A percentile compares a stretch with the other conserved stretches of the same genome.
These are phyloP conservation scores for Drosophila trapezifrons DNA, from an alignment of 1,140 invertebrate genomes.

Conservation along the genomic window DNA sequence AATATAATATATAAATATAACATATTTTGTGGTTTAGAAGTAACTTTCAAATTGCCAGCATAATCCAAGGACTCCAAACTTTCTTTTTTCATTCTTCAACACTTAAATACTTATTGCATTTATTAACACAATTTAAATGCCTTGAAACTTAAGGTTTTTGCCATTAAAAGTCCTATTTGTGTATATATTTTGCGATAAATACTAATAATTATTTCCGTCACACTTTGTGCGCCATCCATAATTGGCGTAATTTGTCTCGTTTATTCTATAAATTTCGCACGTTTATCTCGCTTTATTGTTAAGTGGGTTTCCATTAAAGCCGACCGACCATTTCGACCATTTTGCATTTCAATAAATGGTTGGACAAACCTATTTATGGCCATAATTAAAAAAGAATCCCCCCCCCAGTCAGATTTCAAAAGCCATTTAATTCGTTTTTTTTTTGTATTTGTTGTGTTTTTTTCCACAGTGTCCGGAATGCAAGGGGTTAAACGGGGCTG, in stretches of 20 bases:
- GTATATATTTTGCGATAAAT: constrained; percentile 5
- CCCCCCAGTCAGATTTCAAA: neutral
- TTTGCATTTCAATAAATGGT: constrained; percentile 34
- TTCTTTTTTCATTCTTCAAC: too few species aligned
- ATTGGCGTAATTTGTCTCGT: constrained; percentile 28
- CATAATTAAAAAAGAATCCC: constrained; percentile 30
- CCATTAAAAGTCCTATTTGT: neutral
- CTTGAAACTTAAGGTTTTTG: neutral
- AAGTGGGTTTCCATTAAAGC: constrained; percentile 30
- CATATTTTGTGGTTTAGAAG: too few species aligned
- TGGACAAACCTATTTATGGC: constrained; percentile 31
- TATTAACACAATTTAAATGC: too few species aligned
- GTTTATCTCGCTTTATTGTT: constrained; percentile 32
- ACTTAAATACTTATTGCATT: too few species aligned
- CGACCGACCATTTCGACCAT: constrained; percentile 24
- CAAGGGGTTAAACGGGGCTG: constrained; percentile 19
- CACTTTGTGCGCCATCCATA: constrained; percentile 9
- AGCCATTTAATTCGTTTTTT: constrained; percentile 15
- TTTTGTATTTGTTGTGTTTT: neutral
- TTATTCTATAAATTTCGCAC: constrained; percentile 20
- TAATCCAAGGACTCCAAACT: neutral
- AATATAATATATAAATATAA: too few species aligned
- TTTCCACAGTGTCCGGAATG: constrained; percentile 11
- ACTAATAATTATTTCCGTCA: constrained; percentile 18
- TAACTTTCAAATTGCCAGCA: too few species aligned